A percentile compares a stretch with the other conserved stretches of the same genome.
phyloP scores from a whole-genome alignment of 2,888 invertebrate species.

The Ptychoptera contaminata region DNA sequence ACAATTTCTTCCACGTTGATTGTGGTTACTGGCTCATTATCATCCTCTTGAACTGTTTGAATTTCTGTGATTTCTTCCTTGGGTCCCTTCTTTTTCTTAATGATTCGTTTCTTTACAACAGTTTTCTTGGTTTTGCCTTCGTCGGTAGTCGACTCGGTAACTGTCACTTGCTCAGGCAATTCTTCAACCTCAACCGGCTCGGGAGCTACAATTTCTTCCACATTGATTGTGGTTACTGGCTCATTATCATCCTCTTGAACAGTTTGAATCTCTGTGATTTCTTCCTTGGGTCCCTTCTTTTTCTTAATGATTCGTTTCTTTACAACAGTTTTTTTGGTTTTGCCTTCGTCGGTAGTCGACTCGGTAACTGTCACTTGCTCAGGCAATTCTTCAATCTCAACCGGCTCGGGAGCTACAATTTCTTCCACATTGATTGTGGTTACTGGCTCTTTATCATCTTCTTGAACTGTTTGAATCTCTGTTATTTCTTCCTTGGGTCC shows the following conservation, averaged over 20 bases:
- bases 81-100: constrained; percentile 23
- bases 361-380: constrained; percentile 18
- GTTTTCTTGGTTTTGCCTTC: constrained; percentile 17
- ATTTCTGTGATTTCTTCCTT: constrained; percentile 28
- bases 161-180: constrained; percentile 11
- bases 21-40: constrained; percentile 23
- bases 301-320: constrained; percentile 23
- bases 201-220: constrained; percentile 11
- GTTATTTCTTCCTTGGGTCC: constrained; percentile 21
- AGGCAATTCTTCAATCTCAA: constrained; percentile 20
- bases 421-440: constrained; percentile 13
- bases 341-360: constrained; percentile 16
- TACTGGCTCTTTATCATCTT: constrained; percentile 21
- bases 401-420: constrained; percentile 13
- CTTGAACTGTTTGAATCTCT: constrained; percentile 18
- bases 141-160: constrained; percentile 6
- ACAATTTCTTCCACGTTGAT: constrained; percentile 19
- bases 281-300: constrained; percentile 22
- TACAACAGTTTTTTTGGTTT: constrained; percentile 15
- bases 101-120: constrained; percentile 19
- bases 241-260: constrained; percentile 24
- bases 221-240: constrained; percentile 20
- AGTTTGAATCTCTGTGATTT: constrained; percentile 27
- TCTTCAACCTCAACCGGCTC: constrained; percentile 16
- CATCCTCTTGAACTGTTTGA: constrained; percentile 25